Evolutionary conservation across 2,888 invertebrate species (phyloP).

Genomic region (Sericinus montela): DNA sequence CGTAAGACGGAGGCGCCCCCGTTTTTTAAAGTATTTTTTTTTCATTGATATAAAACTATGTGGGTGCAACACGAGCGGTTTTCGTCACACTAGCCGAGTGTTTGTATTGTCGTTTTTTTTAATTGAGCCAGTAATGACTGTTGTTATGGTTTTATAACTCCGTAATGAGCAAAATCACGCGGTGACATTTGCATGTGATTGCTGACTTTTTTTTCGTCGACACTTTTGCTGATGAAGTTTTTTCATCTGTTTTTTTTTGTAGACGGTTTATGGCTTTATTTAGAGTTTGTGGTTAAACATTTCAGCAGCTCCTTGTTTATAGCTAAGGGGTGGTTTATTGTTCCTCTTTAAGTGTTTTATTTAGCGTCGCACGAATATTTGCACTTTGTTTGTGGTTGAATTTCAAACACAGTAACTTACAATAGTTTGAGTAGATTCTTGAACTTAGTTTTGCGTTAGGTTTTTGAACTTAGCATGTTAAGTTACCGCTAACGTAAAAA

Average conservation of each 20-base stretch:
- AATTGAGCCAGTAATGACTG: slow-evolving; percentile 72
- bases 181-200: slow-evolving; percentile 74
- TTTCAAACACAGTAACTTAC: background rate
- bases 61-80: slow-evolving; percentile 75
- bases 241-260: slow-evolving; percentile 57
- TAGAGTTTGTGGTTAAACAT: slow-evolving; percentile 72
- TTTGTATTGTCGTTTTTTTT: slow-evolving; percentile 70
- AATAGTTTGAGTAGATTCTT: background rate
- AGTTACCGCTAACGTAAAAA: slow-evolving; percentile 1
- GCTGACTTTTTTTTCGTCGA: slow-evolving; percentile 55
- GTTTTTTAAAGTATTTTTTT: slow-evolving; percentile 60
- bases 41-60: slow-evolving; percentile 67
- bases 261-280: slow-evolving; percentile 67
- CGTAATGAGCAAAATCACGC: slow-evolving; percentile 68
- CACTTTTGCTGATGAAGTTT: slow-evolving; percentile 68
- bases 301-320: slow-evolving; percentile 68
- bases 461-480: slow-evolving; percentile 4
- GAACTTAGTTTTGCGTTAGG: background rate
- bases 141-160: slow-evolving; percentile 73
- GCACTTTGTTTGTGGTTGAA: slow-evolving; percentile 12
- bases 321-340: slow-evolving; percentile 60
- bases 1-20: slow-evolving; percentile 76
- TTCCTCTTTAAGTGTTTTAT: slow-evolving; percentile 53
- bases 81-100: slow-evolving; percentile 72
- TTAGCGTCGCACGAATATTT: slow-evolving; percentile 27